phyloP scores from a whole-genome alignment of 1,140 invertebrate genomes.

The Euura saliciscinereae region DNA sequence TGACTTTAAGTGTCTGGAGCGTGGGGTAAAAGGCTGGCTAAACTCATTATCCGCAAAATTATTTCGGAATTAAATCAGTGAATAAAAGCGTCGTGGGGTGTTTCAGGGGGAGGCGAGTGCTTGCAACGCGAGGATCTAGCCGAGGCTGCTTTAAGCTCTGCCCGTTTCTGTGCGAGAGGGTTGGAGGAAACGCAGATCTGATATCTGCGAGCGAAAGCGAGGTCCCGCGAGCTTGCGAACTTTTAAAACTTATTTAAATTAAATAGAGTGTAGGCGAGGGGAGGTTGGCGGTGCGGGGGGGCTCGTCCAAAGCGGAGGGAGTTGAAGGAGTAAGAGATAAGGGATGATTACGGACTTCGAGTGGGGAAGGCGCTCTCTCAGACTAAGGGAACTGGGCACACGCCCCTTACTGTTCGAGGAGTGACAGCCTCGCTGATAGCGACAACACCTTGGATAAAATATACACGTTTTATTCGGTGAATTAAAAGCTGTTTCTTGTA shows the following conservation, averaged over 20 bases:
- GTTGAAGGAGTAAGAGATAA: constrained; percentile 30
- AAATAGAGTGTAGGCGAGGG: constrained; percentile 33
- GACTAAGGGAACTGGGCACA: neutral
- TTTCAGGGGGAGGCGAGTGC: neutral
- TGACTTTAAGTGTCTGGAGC: too few species aligned
- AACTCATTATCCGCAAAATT: constrained; percentile 33
- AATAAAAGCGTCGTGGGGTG: constrained; percentile 24
- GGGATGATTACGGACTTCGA: constrained; percentile 30
- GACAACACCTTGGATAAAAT: constrained; percentile 39
- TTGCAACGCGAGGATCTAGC: too few species aligned
- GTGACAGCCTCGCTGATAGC: constrained; percentile 29
- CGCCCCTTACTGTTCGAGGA: neutral
- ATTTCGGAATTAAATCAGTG: constrained; percentile 31
- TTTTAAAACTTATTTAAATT: constrained; percentile 49
- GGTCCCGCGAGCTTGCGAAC: constrained; percentile 18
- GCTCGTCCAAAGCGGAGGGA: constrained; percentile 6
- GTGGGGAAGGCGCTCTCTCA: neutral
- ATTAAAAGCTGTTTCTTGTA: constrained; percentile 31
- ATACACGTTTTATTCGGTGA: constrained; percentile 25
- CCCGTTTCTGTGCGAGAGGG: neutral
- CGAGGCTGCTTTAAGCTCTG: too few species aligned
- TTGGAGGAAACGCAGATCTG: constrained; percentile 16
- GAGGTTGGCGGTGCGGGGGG: neutral
- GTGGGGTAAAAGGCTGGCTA: constrained; percentile 2
- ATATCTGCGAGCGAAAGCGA: constrained; percentile 8